A percentile compares a stretch with the other conserved stretches of the same genome.
These are phyloP conservation scores for Apis mellifera DNA, from an alignment of 1,140 invertebrate species.

Conservation along the genomic window Amel_HAv3.1 CM009931.2:23356501-23357000, in stretches of 20 bases:
- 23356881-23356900: no score
- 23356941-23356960: no score
- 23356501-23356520: conserved; percentile 46
- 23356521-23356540: conserved; percentile 56
- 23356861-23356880: no score
- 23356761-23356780: conserved; percentile 32
- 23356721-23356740: conserved; percentile 50
- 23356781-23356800: conserved; percentile 51
- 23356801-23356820: not conserved
- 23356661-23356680: conserved; percentile 18
- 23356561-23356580: conserved; percentile 56
- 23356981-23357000: no score
- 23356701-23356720: conserved; percentile 62
- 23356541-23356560: not conserved
- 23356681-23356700: conserved; percentile 21
- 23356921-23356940: no score
- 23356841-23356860: no score
- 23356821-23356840: no score
- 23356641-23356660: not conserved
- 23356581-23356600: conserved; percentile 69
- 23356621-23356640: not conserved
- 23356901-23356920: no score
- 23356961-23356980: no score
- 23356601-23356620: conserved; percentile 49
- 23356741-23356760: conserved; percentile 18